Evolutionary conservation across 2,888 invertebrate species (phyloP).

Genomic region (Chrysina gloriosa): DNA sequence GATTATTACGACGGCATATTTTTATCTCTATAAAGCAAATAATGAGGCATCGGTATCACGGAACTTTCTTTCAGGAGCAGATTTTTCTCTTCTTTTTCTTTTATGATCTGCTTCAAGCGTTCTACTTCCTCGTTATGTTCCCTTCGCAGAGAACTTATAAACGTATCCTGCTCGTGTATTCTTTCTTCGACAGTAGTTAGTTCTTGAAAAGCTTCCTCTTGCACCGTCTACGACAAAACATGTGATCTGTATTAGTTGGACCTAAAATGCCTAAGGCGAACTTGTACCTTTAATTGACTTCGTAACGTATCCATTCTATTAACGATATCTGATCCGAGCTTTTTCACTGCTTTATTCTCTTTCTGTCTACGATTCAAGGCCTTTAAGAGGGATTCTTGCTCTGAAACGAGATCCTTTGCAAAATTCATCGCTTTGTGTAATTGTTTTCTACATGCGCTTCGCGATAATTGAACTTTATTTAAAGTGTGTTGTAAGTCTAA

Average conservation of each 20-base stretch:
- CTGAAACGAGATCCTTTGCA: constrained; percentile 67
- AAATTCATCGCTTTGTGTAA: constrained; percentile 68
- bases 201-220: constrained; percentile 68
- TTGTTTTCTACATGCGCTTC: constrained; percentile 67
- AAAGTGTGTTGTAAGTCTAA: constrained; percentile 65
- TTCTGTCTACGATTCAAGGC: constrained; percentile 61
- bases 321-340: constrained; percentile 66
- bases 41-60: constrained; percentile 58
- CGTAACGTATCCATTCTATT: constrained; percentile 66
- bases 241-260: no score
- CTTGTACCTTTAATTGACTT: constrained; percentile 67
- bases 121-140: constrained; percentile 66
- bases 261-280: no score
- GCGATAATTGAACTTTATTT: constrained; percentile 66
- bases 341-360: constrained; percentile 63
- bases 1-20: constrained; percentile 47
- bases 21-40: constrained; percentile 61
- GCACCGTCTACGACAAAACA: constrained; percentile 64
- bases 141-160: constrained; percentile 65
- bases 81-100: constrained; percentile 65
- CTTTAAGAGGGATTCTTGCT: constrained; percentile 67
- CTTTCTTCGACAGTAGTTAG: constrained; percentile 67
- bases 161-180: constrained; percentile 65
- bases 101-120: constrained; percentile 64
- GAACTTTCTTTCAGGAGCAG: constrained; percentile 55